These are phyloP conservation scores for Leptobrachium leishanense DNA, from an alignment of 2,113 vertebrate species.

Conservation along the genomic window DNA sequence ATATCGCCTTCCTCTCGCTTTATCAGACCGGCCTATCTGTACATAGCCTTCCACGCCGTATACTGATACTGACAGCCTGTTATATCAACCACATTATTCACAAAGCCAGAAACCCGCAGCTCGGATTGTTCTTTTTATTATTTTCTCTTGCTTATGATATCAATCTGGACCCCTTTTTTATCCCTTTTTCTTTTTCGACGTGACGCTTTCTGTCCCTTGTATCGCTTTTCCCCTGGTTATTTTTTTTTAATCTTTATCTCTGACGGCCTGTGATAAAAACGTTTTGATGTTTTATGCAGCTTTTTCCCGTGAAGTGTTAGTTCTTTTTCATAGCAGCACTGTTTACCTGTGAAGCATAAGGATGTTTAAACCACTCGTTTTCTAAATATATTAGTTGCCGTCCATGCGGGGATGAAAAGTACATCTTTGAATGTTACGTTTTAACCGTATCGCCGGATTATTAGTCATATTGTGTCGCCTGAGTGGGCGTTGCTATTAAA, in stretches of 20 bases:
- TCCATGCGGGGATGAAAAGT: too few species aligned
- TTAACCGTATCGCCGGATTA: too few species aligned
- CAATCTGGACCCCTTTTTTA: background rate
- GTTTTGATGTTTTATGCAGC: background rate
- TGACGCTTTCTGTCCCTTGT: background rate
- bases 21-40: conserved; percentile 2
- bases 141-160: background rate
- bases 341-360: too few species aligned
- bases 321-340: background rate
- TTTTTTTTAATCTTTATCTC: background rate
- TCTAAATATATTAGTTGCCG: too few species aligned
- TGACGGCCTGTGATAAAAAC: background rate
- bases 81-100: conserved; percentile 16
- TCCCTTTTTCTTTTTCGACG: background rate
- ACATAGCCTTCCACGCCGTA: background rate
- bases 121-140: conserved; percentile 7
- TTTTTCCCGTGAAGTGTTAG: background rate
- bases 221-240: conserved; percentile 9
- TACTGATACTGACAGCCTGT: conserved; percentile 7
- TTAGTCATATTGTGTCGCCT: too few species aligned
- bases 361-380: too few species aligned
- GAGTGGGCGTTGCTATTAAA: too few species aligned
- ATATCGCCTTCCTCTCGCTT: background rate
- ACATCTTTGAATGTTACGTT: too few species aligned
- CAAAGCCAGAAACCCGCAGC: background rate